These are phyloP conservation scores for Crax fasciolata DNA, from an alignment of 2,797 vertebrate genomes.

Conservation along the genomic window DNA sequence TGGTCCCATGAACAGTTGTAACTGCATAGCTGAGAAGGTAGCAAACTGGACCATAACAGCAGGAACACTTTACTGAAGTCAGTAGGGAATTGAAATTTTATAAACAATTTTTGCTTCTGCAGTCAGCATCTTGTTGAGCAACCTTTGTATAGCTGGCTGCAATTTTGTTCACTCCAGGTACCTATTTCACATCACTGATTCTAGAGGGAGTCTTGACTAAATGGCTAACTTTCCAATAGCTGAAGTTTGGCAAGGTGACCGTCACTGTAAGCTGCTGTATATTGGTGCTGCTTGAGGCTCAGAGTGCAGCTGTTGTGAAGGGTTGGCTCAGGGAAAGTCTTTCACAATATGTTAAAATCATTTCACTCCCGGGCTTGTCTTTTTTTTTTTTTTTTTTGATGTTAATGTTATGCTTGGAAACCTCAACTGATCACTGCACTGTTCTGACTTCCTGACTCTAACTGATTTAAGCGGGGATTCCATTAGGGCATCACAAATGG, in stretches of 20 bases:
- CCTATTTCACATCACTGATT: neutral
- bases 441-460: constrained; percentile 21
- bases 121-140: neutral
- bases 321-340: neutral
- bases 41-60: neutral
- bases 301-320: neutral
- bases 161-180: constrained; percentile 9
- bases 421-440: neutral
- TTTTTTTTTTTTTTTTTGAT: neutral
- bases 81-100: neutral
- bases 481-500: constrained; percentile 46
- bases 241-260: neutral
- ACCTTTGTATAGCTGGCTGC: neutral
- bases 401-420: constrained; percentile 39
- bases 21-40: neutral
- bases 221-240: neutral
- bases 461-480: constrained; percentile 23
- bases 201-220: neutral
- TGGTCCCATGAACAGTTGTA: neutral
- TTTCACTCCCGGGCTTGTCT: neutral
- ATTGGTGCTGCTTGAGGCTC: neutral
- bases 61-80: neutral
- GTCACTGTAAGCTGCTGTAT: neutral
- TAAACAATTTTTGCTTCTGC: neutral
- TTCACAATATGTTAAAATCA: neutral